These are phyloP conservation scores for Agonopterix heracliana DNA, from an alignment of 2,888 invertebrate species.

Conservation along the genomic window DNA sequence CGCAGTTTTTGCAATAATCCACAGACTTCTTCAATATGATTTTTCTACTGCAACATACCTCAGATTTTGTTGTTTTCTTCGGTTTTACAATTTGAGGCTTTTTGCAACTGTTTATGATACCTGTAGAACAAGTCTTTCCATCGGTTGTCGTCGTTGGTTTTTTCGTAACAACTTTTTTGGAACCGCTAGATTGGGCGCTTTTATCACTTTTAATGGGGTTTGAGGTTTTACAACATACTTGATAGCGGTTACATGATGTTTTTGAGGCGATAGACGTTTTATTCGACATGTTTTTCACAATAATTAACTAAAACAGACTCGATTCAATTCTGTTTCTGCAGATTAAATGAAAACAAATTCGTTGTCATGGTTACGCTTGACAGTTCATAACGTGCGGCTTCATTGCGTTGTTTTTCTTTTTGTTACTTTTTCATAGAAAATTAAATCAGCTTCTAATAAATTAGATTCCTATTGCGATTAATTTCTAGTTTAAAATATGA, in stretches of 20 bases:
- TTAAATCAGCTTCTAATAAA: no score
- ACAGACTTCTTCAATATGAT: conserved; percentile 4
- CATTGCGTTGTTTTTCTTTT: no score
- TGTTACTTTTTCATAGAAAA: no score
- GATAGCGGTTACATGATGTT: conserved; percentile 19
- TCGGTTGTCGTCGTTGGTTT: conserved; percentile 22
- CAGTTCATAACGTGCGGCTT: not conserved
- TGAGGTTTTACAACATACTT: conserved; percentile 14
- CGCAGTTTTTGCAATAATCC: conserved; percentile 32
- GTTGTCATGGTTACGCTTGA: conserved; percentile 24
- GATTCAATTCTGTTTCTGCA: not conserved
- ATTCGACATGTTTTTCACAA: conserved; percentile 13
- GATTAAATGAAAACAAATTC: conserved; percentile 13
- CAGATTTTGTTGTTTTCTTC: conserved; percentile 51
- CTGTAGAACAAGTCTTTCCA: conserved; percentile 40
- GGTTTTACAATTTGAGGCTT: conserved; percentile 18
- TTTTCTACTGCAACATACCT: conserved; percentile 27
- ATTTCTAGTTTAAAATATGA: no score
- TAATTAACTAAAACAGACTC: not conserved
- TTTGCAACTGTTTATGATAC: conserved; percentile 21
- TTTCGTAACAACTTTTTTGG: conserved; percentile 41
- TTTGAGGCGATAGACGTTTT: conserved; percentile 8
- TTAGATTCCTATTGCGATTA: no score
- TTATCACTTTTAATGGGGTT: conserved; percentile 2
- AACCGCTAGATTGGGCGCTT: conserved; percentile 18